Conservation (phyloP, 2,888 invertebrate genomes). For the Dryomyza anilis region DNA sequence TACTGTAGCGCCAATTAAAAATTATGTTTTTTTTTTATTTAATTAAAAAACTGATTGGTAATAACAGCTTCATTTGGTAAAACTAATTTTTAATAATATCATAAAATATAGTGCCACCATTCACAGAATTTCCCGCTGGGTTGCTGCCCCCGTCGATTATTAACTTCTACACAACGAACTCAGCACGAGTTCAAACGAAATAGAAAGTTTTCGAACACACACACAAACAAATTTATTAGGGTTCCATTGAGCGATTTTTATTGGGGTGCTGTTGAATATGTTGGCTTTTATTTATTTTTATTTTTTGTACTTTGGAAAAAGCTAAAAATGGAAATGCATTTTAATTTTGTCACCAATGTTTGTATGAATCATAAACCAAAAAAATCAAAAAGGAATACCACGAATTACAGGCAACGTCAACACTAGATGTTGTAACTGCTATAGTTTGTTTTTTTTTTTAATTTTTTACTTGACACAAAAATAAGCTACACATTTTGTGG, state of each 20-base stretch:
- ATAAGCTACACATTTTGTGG: neutral
- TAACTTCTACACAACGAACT: no score
- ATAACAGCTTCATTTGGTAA: no score
- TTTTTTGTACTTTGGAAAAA: neutral
- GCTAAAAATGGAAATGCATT: neutral
- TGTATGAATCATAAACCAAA: no score
- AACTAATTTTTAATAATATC: no score
- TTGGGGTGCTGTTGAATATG: neutral
- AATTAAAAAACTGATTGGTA: no score
- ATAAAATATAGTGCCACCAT: no score
- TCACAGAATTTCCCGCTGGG: no score
- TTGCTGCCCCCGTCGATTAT: no score
- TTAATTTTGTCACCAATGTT: neutral
- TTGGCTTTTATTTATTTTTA: neutral
- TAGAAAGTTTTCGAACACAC: constrained; percentile 15
- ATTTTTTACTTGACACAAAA: neutral
- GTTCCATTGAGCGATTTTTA: constrained; percentile 41
- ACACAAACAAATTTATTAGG: neutral
- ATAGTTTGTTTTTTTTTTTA: neutral
- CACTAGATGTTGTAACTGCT: neutral
- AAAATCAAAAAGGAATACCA: no score
- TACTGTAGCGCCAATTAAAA: no score
- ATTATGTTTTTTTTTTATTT: no score
- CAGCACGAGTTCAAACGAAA: constrained; percentile 21
- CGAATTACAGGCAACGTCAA: no score